phyloP scores from a whole-genome alignment of 1,140 invertebrate species.

The Saccostrea cuccullata region DNA sequence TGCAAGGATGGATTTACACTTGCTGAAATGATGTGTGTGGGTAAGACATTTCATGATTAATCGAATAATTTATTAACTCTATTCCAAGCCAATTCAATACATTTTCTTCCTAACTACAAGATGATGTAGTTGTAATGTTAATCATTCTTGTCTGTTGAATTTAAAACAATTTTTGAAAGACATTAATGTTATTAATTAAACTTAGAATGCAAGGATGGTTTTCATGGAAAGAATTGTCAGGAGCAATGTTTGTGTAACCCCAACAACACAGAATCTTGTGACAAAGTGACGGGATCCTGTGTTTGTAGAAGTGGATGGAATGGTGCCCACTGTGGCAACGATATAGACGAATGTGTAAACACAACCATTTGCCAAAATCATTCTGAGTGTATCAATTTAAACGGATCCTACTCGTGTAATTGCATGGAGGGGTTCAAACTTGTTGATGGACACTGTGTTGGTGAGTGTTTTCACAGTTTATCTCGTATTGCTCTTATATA shows the following conservation, averaged over 20 bases:
- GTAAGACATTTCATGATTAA: too few species aligned
- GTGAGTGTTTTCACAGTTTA: not conserved
- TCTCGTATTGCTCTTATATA: not conserved
- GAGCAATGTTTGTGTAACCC: conserved; percentile 47
- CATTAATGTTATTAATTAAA: too few species aligned
- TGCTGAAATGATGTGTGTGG: too few species aligned
- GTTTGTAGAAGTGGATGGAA: conserved; percentile 55
- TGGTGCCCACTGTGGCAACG: conserved; percentile 53
- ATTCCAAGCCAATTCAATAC: too few species aligned
- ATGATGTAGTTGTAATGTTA: too few species aligned
- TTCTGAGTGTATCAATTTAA: conserved; percentile 43
- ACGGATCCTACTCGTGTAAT: conserved; percentile 47
- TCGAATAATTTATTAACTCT: too few species aligned
- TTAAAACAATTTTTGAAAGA: too few species aligned
- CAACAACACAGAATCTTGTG: conserved; percentile 45
- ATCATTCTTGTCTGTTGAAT: too few species aligned
- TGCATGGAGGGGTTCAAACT: conserved; percentile 40
- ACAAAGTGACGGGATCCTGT: conserved; percentile 48
- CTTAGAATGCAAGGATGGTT: too few species aligned
- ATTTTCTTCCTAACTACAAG: too few species aligned
- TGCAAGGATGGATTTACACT: too few species aligned
- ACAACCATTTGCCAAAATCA: conserved; percentile 4
- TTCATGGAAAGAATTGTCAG: too few species aligned
- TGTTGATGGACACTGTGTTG: not conserved
- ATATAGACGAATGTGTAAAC: conserved; percentile 59